Evolutionary conservation across 2,888 invertebrate species (phyloP).

Genomic region (Sylvicola fuscatus): DNA sequence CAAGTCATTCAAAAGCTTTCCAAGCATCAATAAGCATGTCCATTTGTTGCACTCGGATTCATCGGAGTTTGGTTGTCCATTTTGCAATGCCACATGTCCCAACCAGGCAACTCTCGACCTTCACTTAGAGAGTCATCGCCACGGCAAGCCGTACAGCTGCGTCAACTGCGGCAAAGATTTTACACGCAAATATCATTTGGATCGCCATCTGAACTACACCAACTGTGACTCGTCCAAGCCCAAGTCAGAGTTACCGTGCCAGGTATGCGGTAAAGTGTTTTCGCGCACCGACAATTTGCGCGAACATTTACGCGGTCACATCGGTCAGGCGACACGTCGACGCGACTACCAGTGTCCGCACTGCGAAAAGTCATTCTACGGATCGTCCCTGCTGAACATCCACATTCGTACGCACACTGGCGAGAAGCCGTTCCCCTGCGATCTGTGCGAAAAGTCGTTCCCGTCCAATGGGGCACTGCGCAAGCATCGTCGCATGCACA

Average conservation of each 20-base stretch:
- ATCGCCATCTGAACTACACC: conserved; percentile 24
- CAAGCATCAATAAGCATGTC: conserved; percentile 42
- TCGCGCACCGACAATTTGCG: conserved; percentile 45
- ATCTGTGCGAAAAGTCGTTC: conserved; percentile 50
- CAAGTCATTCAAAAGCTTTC: conserved; percentile 48
- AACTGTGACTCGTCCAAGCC: conserved; percentile 16
- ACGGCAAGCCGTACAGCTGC: conserved; percentile 40
- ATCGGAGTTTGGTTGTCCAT: conserved; percentile 37
- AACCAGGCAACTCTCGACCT: conserved; percentile 36
- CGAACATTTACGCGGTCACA: conserved; percentile 46
- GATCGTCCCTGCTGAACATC: conserved; percentile 34
- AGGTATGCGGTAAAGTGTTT: conserved; percentile 23
- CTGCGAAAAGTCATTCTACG: conserved; percentile 45
- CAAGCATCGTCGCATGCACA: conserved; percentile 44
- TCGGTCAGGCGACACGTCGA: conserved; percentile 34
- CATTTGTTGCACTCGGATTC: conserved; percentile 46
- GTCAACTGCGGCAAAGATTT: conserved; percentile 48
- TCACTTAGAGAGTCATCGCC: conserved; percentile 43
- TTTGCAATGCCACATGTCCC: conserved; percentile 45
- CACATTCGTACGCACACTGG: conserved; percentile 49
- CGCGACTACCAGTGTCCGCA: conserved; percentile 37
- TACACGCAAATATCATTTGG: conserved; percentile 53
- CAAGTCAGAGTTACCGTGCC: conserved; percentile 19
- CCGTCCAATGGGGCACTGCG: conserved; percentile 54
- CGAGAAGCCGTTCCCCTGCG: conserved; percentile 44